Percentiles rank a stretch among this genome's conserved stretches.
Evolutionary conservation across 2,113 vertebrate genomes (phyloP).

Genomic region (Sinocyclocheilus anophthalmus): DNA sequence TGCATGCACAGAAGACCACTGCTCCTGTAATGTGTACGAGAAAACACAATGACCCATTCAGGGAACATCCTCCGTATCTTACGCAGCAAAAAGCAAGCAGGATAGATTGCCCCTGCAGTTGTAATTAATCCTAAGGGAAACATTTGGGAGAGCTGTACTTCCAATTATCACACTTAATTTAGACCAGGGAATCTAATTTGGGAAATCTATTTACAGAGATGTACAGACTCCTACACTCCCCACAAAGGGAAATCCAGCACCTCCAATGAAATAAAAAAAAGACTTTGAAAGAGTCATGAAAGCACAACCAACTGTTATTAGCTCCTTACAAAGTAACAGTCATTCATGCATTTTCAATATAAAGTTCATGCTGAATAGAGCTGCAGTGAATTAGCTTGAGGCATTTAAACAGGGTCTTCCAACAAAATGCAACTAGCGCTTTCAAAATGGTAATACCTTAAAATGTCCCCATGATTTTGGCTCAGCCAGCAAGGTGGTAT

Average conservation of each 20-base stretch:
- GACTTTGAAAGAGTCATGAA: conserved; percentile 26
- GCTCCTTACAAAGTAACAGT: neutral
- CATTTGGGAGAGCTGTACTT: conserved; percentile 17
- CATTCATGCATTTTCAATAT: conserved; percentile 19
- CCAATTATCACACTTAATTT: conserved; percentile 56
- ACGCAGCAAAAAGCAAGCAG: conserved; percentile 22
- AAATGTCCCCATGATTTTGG: neutral
- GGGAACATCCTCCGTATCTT: conserved; percentile 12
- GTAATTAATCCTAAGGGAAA: conserved; percentile 52
- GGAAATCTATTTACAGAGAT: conserved; percentile 42
- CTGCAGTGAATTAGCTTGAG: conserved; percentile 1
- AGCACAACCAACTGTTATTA: conserved; percentile 2
- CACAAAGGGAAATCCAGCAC: conserved; percentile 13
- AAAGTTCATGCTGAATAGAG: conserved; percentile 12
- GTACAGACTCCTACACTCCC: conserved; percentile 1
- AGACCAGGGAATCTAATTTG: conserved; percentile 41
- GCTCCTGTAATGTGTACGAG: neutral
- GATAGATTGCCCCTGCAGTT: conserved; percentile 42
- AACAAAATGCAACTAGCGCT: neutral
- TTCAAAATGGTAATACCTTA: neutral
- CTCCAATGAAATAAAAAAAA: neutral
- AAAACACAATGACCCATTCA: neutral
- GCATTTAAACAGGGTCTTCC: neutral
- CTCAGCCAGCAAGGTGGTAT: neutral
- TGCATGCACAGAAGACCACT: neutral